Evolutionary conservation across 2,888 invertebrate genomes (phyloP).

Genomic region (Archips xylosteana): DNA sequence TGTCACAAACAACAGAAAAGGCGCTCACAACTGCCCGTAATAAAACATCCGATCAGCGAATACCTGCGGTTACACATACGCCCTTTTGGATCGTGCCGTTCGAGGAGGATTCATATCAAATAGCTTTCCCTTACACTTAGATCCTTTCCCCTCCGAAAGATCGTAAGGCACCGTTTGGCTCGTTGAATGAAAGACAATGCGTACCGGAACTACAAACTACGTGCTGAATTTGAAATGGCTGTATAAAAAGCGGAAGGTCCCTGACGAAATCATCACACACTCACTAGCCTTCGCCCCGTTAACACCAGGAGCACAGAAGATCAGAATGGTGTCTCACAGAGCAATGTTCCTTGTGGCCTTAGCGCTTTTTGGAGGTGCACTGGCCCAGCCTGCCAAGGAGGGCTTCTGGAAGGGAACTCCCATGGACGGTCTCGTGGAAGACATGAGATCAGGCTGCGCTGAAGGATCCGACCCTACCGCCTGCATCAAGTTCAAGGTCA

Average conservation of each 20-base stretch:
- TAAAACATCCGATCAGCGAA: constrained; percentile 63
- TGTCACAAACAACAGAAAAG: constrained; percentile 85
- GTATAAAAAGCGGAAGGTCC: constrained; percentile 83
- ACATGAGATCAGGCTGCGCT: constrained; percentile 90
- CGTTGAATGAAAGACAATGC: constrained; percentile 76
- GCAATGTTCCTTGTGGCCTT: constrained; percentile 80
- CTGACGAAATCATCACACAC: constrained; percentile 81
- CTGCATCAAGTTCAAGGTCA: constrained; percentile 93
- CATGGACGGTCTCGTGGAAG: constrained; percentile 90
- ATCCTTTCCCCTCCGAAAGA: constrained; percentile 65
- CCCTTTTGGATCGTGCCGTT: constrained; percentile 59
- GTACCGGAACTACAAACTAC: constrained; percentile 79
- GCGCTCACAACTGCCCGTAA: constrained; percentile 60
- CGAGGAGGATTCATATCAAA: constrained; percentile 79
- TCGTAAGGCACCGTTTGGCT: constrained; percentile 66
- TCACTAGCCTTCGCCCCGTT: constrained; percentile 73
- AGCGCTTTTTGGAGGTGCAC: constrained; percentile 85
- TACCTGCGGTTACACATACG: constrained; percentile 62
- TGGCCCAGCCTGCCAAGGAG: constrained; percentile 87
- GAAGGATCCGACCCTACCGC: constrained; percentile 91
- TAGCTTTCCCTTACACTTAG: constrained; percentile 83
- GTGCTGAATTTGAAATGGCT: constrained; percentile 85
- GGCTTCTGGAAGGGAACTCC: constrained; percentile 90
- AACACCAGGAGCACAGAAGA: constrained; percentile 66
- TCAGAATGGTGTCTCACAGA: constrained; percentile 79